Conservation (phyloP, 2,113 vertebrate genomes). For the Coracopsis vasa region DNA sequence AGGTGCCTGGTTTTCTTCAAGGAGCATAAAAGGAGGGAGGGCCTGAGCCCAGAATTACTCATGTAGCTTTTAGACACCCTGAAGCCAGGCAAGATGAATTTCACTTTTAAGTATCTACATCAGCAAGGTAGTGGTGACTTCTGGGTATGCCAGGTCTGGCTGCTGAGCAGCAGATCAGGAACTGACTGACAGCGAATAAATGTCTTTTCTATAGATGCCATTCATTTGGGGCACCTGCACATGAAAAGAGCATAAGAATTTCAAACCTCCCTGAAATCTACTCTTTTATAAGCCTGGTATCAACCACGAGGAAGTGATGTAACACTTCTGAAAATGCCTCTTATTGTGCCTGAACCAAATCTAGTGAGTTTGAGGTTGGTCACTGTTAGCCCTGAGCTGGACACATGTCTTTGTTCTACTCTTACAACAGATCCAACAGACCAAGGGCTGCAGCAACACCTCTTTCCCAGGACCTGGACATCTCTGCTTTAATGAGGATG, state of each 20-base stretch:
- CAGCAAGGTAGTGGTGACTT: neutral
- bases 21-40: neutral
- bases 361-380: neutral
- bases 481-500: neutral
- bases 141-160: neutral
- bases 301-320: rapidly evolving
- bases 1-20: neutral
- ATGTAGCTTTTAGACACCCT: neutral
- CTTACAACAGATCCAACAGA: neutral
- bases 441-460: neutral
- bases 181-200: neutral
- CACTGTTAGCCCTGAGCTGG: neutral
- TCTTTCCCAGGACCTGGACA: neutral
- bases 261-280: neutral
- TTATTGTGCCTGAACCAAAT: neutral
- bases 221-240: neutral
- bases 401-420: neutral
- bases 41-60: neutral
- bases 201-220: neutral
- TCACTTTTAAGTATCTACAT: neutral
- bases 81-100: neutral
- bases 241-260: neutral
- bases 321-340: neutral
- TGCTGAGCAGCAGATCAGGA: neutral
- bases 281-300: neutral